Evolutionary conservation across 2,888 invertebrate species (phyloP).

Genomic region (Scelioninae gen. 2): DNA sequence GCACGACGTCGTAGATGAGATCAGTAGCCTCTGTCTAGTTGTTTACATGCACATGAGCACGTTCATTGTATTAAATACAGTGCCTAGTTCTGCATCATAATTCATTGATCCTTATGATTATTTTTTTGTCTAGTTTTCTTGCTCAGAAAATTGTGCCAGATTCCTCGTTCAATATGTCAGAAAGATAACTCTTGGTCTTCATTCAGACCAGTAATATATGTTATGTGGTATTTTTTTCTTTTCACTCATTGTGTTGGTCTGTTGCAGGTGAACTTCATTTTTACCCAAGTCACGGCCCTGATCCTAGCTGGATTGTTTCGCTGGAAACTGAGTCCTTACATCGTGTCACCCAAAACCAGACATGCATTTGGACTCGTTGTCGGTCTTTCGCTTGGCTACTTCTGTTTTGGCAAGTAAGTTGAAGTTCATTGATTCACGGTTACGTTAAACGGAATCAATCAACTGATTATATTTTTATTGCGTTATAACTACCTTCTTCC

Average conservation of each 20-base stretch:
- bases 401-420: conserved; percentile 91
- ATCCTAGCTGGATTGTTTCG: conserved; percentile 87
- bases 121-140: background rate
- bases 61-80: background rate
- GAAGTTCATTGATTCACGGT: conserved; percentile 6
- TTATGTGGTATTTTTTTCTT: background rate
- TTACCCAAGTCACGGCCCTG: conserved; percentile 88
- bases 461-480: background rate
- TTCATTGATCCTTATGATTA: conserved; percentile 12
- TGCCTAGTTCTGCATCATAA: conserved; percentile 6
- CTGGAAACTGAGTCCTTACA: conserved; percentile 84
- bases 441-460: background rate
- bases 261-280: conserved; percentile 87
- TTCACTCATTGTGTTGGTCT: background rate
- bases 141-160: background rate
- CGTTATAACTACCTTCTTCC: conserved; percentile 11
- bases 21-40: conserved; percentile 28
- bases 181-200: no score
- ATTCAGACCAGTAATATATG: background rate
- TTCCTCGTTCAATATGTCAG: no score
- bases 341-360: conserved; percentile 81
- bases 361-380: conserved; percentile 87
- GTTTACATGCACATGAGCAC: conserved; percentile 15
- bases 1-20: conserved; percentile 29
- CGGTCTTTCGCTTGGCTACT: conserved; percentile 89